These are phyloP conservation scores for Gymnoscopelus microlampas DNA, from an alignment of 2,797 vertebrate genomes.

Conservation along the genomic window DNA sequence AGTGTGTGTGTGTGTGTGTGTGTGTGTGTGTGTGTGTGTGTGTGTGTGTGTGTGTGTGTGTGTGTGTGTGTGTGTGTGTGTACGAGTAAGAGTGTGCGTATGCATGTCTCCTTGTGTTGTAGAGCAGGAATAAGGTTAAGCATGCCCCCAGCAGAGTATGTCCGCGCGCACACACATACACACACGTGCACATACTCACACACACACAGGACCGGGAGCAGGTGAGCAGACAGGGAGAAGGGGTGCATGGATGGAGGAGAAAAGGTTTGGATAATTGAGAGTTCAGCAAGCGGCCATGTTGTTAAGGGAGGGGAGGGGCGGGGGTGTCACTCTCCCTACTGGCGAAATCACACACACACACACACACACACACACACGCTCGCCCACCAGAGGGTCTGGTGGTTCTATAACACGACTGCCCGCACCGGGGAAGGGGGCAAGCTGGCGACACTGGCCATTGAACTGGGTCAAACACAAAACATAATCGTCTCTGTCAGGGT, in stretches of 20 bases:
- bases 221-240: constrained; percentile 61
- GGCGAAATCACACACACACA: background rate
- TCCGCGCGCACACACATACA: constrained; percentile 57
- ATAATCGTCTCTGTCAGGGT: background rate
- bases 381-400: constrained; percentile 29
- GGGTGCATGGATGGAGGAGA: constrained; percentile 33
- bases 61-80: constrained; percentile 7
- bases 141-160: constrained; percentile 73
- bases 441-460: constrained; percentile 71
- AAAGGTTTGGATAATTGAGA: constrained; percentile 62
- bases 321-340: too few relatives aligned
- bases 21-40: background rate
- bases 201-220: constrained; percentile 65
- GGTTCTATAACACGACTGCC: constrained; percentile 63
- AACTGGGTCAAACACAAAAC: constrained; percentile 76
- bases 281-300: constrained; percentile 49
- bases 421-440: constrained; percentile 71
- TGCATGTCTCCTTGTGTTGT: constrained; percentile 63
- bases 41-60: constrained; percentile 42
- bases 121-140: constrained; percentile 78
- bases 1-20: background rate
- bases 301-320: too few relatives aligned
- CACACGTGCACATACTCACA: constrained; percentile 49
- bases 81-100: constrained; percentile 19
- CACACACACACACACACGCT: constrained; percentile 13